Base-by-base conservation (phyloP, 2,888 invertebrate genomes). In the Nezara viridula region DNA sequence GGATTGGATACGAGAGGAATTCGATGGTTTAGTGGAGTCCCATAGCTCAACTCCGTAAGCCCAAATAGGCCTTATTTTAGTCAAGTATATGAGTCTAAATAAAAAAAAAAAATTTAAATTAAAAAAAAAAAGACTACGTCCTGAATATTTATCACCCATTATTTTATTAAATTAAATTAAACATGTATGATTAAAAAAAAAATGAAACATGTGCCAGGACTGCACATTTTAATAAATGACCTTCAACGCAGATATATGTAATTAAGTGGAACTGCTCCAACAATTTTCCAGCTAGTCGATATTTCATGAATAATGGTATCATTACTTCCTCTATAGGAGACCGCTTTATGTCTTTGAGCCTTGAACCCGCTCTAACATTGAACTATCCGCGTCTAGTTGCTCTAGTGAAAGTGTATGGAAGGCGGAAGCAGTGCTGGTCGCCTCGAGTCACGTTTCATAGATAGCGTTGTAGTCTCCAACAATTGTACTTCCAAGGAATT, bases 401-500 rank as follows among this genome's bases (percentile, higher is more conserved):
- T 73, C 66, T 9, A 73, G 66, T 73, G 66, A 73, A 73, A 73
- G 66, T 60, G 16, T 37, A 73, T 19, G 19, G 27, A 60, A 60
- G 60, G 60, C 66, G 66, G 66, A 73, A 73, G 66, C 24, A 2
- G 19, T 27, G 27, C 19, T 37, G n/a, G 9, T 32, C 32, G 37
- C 6, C 37, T 73, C 32, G 1, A 73, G 66, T 73, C 66, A 73
- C 66, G 66, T 73, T 73, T 73, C 66, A 73, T 73, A 73, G 66
- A 73, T 73, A 7, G 66, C 66, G 66, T 73, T 73, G 19, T 19
- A 0, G 21, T 73, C 37, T 7, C 32, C 19, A 73, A 73, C 32
- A 19, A 4, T 37, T 7, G 32, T 19, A 5, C 27, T 1, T 37
- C 16, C 16, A 7, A 66, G 16, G 66, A 7, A 60, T n/a, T 73